Evolutionary conservation across 2,888 invertebrate species (phyloP).

Genomic region (Masnerella sp.): DNA sequence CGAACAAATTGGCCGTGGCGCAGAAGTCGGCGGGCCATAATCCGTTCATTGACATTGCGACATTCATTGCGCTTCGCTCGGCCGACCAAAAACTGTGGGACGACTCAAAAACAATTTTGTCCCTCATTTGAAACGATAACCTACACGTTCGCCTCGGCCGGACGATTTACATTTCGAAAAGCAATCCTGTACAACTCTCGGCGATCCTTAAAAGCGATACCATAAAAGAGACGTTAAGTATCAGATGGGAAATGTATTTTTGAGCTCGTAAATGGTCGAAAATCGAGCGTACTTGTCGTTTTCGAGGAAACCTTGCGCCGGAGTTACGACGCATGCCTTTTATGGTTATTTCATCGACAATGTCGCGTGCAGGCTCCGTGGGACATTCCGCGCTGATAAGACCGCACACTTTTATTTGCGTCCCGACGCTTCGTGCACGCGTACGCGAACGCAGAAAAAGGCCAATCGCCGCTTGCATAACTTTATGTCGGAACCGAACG

Average conservation of each 20-base stretch:
- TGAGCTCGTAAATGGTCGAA: constrained; percentile 57
- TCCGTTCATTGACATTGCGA: constrained; percentile 1
- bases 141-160: constrained; percentile 18
- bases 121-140: constrained; percentile 26
- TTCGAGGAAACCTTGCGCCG: constrained; percentile 51
- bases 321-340: constrained; percentile 55
- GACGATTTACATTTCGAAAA: constrained; percentile 48
- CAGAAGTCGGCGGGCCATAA: too few species aligned
- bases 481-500: too few species aligned
- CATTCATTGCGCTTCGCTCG: constrained; percentile 2
- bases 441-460: too few species aligned
- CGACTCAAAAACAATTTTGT: constrained; percentile 17
- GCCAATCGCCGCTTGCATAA: too few species aligned
- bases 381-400: constrained; percentile 58
- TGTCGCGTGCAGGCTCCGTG: constrained; percentile 58
- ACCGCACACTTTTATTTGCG: constrained; percentile 54
- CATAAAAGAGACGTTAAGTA: constrained; percentile 55
- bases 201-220: constrained; percentile 48
- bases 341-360: constrained; percentile 60
- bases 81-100: constrained; percentile 10
- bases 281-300: constrained; percentile 52
- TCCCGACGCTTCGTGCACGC: constrained; percentile 31
- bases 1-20: not conserved
- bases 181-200: constrained; percentile 26
- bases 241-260: constrained; percentile 57